These are phyloP conservation scores for Coryphaenoides rupestris DNA, from an alignment of 2,113 vertebrate genomes.

Conservation along the genomic window DNA sequence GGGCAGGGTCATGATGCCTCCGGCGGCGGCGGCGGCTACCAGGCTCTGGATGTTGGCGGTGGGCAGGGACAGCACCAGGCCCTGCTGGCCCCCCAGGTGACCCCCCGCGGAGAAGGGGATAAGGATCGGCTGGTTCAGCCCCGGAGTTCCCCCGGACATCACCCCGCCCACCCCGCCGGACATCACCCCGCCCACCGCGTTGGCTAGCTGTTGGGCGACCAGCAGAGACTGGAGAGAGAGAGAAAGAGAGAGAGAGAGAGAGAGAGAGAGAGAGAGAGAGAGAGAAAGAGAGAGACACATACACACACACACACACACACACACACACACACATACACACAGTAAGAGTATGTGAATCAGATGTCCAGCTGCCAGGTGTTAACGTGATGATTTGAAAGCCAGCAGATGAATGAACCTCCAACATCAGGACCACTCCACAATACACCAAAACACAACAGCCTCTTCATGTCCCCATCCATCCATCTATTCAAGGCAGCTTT, in stretches of 20 bases:
- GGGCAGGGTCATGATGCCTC: conserved; percentile 97
- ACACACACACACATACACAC: conserved; percentile 13
- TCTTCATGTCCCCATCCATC: conserved; percentile 58
- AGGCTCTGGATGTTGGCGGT: conserved; percentile 95
- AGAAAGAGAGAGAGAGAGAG: conserved; percentile 9
- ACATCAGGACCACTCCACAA: conserved; percentile 8
- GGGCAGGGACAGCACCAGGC: conserved; percentile 94
- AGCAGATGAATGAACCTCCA: conserved; percentile 45
- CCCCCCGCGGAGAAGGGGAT: conserved; percentile 97
- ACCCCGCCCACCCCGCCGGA: conserved; percentile 91
- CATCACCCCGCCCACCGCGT: conserved; percentile 92
- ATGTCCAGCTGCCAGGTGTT: neutral
- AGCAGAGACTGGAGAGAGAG: conserved; percentile 80
- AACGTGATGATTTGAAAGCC: too few species aligned
- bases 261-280: conserved; percentile 6
- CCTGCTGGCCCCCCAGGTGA: conserved; percentile 94
- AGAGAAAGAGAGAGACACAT: neutral
- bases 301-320: conserved; percentile 5
- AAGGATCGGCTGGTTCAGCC: conserved; percentile 95
- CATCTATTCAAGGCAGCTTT: conserved; percentile 37
- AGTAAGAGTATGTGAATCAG: neutral
- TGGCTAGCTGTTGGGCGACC: conserved; percentile 94
- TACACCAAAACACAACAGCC: conserved; percentile 43
- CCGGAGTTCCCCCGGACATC: conserved; percentile 88
- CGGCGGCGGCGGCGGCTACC: conserved; percentile 96